Evolutionary conservation across 2,797 vertebrate species (phyloP).

Genomic region (Etheostoma perlongum): DNA sequence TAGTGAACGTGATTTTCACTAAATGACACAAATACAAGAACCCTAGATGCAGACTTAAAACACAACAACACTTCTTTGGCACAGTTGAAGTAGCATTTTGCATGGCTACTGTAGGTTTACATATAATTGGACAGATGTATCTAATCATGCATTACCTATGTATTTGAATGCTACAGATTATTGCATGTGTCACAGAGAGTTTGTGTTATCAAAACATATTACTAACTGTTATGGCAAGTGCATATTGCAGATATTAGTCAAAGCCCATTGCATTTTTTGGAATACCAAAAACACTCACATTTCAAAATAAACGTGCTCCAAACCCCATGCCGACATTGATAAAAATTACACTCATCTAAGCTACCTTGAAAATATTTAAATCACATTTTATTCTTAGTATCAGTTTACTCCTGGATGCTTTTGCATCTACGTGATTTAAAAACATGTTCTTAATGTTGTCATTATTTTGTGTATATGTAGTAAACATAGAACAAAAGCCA

Average conservation of each 20-base stretch:
- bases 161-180: not conserved
- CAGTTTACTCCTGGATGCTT: not conserved
- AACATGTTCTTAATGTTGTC: too few species aligned
- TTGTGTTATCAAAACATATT: not conserved
- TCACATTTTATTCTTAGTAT: not conserved
- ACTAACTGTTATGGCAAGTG: not conserved
- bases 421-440: not conserved
- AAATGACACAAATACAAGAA: not conserved
- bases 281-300: not conserved
- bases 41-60: not conserved
- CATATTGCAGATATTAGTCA: slow-evolving; percentile 8
- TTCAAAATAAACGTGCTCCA: not conserved
- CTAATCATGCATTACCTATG: not conserved
- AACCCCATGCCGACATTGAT: not conserved
- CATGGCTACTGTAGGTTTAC: not conserved
- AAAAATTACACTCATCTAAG: not conserved
- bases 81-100: not conserved
- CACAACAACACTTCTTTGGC: not conserved
- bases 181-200: not conserved
- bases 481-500: not conserved
- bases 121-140: not conserved
- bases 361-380: not conserved
- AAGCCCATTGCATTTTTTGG: not conserved
- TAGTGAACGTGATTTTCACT: not conserved
- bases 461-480: not conserved